Evolutionary conservation across 1,140 invertebrate species (phyloP).

Genomic region (Diachasma alloeum): DNA sequence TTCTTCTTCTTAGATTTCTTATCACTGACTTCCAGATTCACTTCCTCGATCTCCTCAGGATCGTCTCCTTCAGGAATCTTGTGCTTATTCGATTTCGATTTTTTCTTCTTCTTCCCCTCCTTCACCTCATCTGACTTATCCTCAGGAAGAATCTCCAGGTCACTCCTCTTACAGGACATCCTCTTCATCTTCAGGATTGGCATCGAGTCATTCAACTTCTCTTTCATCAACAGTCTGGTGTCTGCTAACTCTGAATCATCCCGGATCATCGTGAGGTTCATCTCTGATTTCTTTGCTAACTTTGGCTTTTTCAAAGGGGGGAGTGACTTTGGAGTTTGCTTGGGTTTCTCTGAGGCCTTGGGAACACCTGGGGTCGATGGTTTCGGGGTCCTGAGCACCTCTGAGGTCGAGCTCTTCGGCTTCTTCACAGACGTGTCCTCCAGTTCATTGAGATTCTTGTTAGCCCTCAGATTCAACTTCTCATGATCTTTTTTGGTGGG

Average conservation of each 20-base stretch:
- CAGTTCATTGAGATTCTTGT: neutral
- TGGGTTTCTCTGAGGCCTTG: no score
- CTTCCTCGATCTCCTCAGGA: neutral
- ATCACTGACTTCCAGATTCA: neutral
- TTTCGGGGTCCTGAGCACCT: no score
- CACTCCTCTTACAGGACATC: neutral
- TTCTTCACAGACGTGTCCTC: neutral
- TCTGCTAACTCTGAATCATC: conserved; percentile 32
- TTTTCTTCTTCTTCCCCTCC: conserved; percentile 11
- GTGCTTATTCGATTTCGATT: neutral
- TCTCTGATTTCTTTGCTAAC: conserved; percentile 23
- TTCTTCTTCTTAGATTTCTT: neutral
- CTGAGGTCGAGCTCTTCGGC: neutral
- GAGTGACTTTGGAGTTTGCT: no score
- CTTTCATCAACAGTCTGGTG: conserved; percentile 48
- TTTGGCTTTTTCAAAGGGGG: conserved; percentile 12
- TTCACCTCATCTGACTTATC: neutral
- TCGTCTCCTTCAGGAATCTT: neutral
- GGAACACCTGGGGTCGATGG: neutral
- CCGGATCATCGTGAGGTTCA: conserved; percentile 36
- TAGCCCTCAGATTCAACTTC: neutral
- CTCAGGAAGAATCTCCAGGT: neutral
- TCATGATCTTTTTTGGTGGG: neutral
- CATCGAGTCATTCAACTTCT: conserved; percentile 51
- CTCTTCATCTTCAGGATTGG: conserved; percentile 34